A percentile compares a stretch with the other conserved stretches of the same genome.
phyloP scores from a whole-genome alignment of 1,140 invertebrate species.

The Ctenoplectra terminalis region DNA sequence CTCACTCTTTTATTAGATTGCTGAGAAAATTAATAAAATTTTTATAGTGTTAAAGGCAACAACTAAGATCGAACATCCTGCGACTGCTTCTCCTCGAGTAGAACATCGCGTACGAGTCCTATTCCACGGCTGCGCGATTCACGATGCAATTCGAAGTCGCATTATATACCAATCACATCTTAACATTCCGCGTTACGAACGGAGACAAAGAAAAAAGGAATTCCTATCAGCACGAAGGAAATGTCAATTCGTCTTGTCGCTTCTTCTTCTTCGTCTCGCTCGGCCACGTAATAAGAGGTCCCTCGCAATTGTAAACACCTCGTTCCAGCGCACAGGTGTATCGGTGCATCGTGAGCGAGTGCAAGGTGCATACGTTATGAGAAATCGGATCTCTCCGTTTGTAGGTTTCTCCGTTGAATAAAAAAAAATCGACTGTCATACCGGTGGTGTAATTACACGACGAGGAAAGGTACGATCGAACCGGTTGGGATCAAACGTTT shows the following conservation, averaged over 20 bases:
- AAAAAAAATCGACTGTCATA: constrained; percentile 38
- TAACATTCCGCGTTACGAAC: constrained; percentile 32
- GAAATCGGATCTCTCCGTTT: constrained; percentile 73
- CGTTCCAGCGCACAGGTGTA: constrained; percentile 23
- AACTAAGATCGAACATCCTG: not conserved
- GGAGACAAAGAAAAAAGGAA: constrained; percentile 12
- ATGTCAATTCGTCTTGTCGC: constrained; percentile 9
- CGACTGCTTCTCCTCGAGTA: not conserved
- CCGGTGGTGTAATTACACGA: constrained; percentile 39
- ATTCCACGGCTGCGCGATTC: not conserved
- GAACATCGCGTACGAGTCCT: not conserved
- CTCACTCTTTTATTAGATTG: no score
- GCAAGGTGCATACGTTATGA: constrained; percentile 49
- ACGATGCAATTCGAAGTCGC: constrained; percentile 14
- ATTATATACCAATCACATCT: constrained; percentile 26
- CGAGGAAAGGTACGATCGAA: constrained; percentile 64
- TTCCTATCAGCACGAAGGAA: not conserved
- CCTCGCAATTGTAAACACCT: constrained; percentile 29
- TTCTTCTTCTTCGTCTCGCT: not conserved
- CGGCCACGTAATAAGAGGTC: not conserved
- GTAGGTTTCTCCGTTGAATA: constrained; percentile 51
- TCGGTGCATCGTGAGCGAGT: not conserved
- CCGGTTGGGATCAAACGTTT: constrained; percentile 64
- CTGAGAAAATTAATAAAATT: no score
- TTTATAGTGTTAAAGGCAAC: no score